Evolutionary conservation across 2,888 invertebrate genomes (phyloP), one percentile per base, ranked within the genome.

Genomic region (Athalia cordata): DNA sequence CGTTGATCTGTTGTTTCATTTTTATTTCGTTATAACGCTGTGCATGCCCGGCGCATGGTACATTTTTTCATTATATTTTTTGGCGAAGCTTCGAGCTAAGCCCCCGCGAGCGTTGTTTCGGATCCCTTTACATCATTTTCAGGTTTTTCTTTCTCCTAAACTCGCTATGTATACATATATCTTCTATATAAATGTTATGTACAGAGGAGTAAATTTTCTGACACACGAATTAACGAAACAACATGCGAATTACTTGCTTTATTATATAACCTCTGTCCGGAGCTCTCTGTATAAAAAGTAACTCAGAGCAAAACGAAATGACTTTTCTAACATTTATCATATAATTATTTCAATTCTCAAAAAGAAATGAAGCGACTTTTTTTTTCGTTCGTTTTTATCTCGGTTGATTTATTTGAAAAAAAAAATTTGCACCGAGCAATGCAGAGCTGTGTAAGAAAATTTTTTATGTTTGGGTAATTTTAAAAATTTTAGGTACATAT

Each of bases 51-150:
- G 29, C 29, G 29, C 29, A 29, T 29, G 29, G 29, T 29, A 29
- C 5, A 7, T 15, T 55, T 68, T 52, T 68, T 55, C 68, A 68
- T 68, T 9, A 52, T 29, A 29, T 29, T 29, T 68, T 55, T 68
- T 49, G 13, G 66, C 68, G 43, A 68, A 68, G 52, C 68, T 68
- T 11, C 68, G 9, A 29, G 29, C 29, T 55, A 68, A 55, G 15
- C 68, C 50, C 29, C 5, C 15, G 4, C 29, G 29, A 52, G 55
- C 43, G 11, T 43, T 49, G 13, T n/a, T 29, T 43, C 9, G 52
- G 50, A 47, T 45, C 43, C 55, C 55, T 8, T 49, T 29, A 15
- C 55, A 68, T 68, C 52, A 55, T 68, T 68, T 68, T 68, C 68
- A 68, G 29, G 52, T 68, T 68, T 50, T 15, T 72, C 13, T 13